These are phyloP conservation scores for Alcis repandata DNA, from an alignment of 2,888 invertebrate genomes.

Conservation along the genomic window DNA sequence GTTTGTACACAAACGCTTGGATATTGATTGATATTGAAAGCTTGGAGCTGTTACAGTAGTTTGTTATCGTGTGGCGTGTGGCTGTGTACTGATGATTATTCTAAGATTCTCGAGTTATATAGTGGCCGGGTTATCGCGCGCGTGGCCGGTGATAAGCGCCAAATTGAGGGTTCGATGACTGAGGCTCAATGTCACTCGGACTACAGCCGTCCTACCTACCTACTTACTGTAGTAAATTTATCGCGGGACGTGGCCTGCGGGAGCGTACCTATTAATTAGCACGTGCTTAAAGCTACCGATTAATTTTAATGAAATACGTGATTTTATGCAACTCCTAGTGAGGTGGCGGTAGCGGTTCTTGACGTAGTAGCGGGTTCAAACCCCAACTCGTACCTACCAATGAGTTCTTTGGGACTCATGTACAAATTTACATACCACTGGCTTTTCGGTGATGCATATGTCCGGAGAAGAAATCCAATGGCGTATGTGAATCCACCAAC, in stretches of 20 bases:
- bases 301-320: neutral
- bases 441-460: too few species aligned
- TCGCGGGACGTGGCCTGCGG: constrained; percentile 61
- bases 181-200: constrained; percentile 76
- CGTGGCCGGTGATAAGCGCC: constrained; percentile 76
- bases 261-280: constrained; percentile 16
- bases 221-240: constrained; percentile 75
- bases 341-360: too few species aligned
- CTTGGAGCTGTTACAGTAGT: constrained; percentile 27
- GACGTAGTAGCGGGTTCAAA: too few species aligned
- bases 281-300: constrained; percentile 9
- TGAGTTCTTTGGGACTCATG: too few species aligned
- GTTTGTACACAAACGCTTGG: constrained; percentile 30
- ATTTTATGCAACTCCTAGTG: neutral
- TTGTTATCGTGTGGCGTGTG: constrained; percentile 64
- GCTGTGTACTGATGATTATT: constrained; percentile 68
- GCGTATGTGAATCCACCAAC: too few species aligned
- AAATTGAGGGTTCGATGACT: constrained; percentile 83
- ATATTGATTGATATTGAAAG: neutral
- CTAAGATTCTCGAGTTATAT: constrained; percentile 71
- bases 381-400: too few species aligned
- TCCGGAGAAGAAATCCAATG: too few species aligned
- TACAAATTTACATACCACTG: too few species aligned
- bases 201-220: constrained; percentile 52
- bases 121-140: constrained; percentile 75